Base-by-base conservation (phyloP, 2,888 invertebrate species). In the Caprella mutica region DNA sequence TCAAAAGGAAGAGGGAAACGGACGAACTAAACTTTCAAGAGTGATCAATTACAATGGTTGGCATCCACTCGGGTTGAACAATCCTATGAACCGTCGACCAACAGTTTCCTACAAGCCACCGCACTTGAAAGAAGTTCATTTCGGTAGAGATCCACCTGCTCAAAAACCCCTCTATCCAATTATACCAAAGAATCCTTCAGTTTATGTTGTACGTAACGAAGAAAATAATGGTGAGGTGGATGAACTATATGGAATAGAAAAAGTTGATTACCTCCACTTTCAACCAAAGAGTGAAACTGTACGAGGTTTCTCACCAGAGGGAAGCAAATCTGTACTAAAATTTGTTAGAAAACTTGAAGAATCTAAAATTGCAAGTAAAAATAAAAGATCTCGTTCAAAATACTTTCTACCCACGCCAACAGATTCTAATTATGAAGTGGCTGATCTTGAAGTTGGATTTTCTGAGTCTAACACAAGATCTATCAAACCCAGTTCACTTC, bases 81-180 rank as follows among this genome's bases (percentile, higher is more conserved):
- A 63, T 42, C 63, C 63, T 14, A 57, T 63, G 52, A 43, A 56
- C 14, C 54, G 59, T 39, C 56, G 58, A 6, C 63, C 63, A 19
- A 63, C 63, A 5, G 24, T 63, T 14, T 56, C 55, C 1, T 63
- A 63, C 52, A 57, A 63, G 24, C 63, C 63, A 5, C 63, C 63
- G 8, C 43, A 48, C 17, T 46, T 63, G 17, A 40, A 57, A 26
- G 52, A 55, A 33, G 63, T 63, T 26, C 63, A 59, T 48, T 63
- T 63, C 39, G 59, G 59, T n/a, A 44, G 48, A 23, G 63, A 63
- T 9, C 63, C 63, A 6, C 29, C 55, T 6, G 19, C 52, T 19
- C 51, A 57, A 19, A 63, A 59, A 26, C 63, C 63, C n/a, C 14
- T 63, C 43, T 63, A 58, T 35, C 63, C 63, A 1, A 59, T 63